Conservation (phyloP, 1,140 invertebrate species). For the Doryteuthis pealeii region DNA sequence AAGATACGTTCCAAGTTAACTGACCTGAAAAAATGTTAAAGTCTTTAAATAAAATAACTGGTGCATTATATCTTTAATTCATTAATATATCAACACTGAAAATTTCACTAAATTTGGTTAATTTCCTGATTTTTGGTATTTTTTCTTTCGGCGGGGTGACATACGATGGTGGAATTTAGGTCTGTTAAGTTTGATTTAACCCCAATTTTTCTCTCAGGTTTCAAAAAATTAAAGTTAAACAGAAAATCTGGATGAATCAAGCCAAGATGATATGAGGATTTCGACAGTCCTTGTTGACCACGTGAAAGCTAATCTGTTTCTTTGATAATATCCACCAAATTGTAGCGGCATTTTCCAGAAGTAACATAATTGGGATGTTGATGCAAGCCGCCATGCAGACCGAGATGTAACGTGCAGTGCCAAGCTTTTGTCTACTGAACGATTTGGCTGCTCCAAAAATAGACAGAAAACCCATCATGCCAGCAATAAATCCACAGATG, state of each 20-base stretch:
- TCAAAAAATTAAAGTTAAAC: too few relatives aligned
- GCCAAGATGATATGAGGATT: not conserved
- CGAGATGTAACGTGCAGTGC: slow-evolving; percentile 74
- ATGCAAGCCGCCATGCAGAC: slow-evolving; percentile 16
- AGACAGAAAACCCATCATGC: slow-evolving; percentile 92
- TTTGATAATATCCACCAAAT: slow-evolving; percentile 22
- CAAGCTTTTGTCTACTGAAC: slow-evolving; percentile 83
- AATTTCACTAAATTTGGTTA: too few relatives aligned
- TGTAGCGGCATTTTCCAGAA: slow-evolving; percentile 21
- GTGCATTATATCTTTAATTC: too few relatives aligned
- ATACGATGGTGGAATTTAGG: too few relatives aligned
- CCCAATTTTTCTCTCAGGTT: too few relatives aligned
- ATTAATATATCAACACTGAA: too few relatives aligned
- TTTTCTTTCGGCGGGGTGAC: too few relatives aligned
- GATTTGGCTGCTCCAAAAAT: slow-evolving; percentile 93
- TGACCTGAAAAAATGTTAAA: too few relatives aligned
- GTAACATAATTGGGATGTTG: slow-evolving; percentile 23
- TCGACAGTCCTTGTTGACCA: slow-evolving; percentile 22
- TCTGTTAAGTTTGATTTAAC: too few relatives aligned
- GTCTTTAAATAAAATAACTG: too few relatives aligned
- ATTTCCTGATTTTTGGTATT: too few relatives aligned
- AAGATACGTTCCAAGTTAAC: too few relatives aligned
- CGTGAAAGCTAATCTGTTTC: slow-evolving; percentile 23
- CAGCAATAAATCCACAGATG: slow-evolving; percentile 83
- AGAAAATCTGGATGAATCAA: not conserved